Conservation (phyloP, 2,113 vertebrate genomes). For the Orientallactaga bullata region DNA sequence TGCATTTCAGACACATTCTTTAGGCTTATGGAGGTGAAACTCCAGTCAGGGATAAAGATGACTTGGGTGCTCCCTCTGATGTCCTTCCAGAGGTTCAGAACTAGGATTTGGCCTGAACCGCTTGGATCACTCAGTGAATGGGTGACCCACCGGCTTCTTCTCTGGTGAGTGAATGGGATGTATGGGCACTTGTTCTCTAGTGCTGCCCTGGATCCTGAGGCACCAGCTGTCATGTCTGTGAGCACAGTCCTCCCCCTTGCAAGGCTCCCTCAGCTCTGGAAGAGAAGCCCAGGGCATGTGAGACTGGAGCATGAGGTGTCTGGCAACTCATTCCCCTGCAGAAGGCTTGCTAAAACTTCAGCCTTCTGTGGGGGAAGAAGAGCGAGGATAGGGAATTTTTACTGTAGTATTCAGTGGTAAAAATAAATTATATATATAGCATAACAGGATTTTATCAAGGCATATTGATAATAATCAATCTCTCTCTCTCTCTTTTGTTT, state of each 20-base stretch:
- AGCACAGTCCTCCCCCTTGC: neutral
- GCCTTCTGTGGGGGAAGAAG: neutral
- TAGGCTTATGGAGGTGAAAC: neutral
- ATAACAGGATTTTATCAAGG: neutral
- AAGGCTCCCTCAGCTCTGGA: neutral
- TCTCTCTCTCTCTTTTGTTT: too few relatives aligned
- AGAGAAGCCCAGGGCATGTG: neutral
- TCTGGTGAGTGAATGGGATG: neutral
- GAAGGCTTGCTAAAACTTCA: neutral
- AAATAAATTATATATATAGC: neutral
- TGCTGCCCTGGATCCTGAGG: neutral
- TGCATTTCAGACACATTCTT: conserved; percentile 9
- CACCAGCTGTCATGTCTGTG: neutral
- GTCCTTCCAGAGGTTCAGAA: neutral
- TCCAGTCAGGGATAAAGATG: neutral
- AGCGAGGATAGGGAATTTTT: neutral
- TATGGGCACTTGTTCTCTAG: neutral
- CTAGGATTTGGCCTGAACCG: neutral
- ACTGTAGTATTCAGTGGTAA: neutral
- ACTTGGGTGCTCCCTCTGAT: neutral
- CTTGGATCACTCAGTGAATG: neutral
- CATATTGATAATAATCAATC: neutral
- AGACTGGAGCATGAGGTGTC: neutral
- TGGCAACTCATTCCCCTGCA: neutral
- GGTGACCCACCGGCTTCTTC: neutral